Percentiles rank a stretch among this genome's conserved stretches.
Conservation (phyloP, 1,140 invertebrate species). For the Ooceraea biroi region DNA sequence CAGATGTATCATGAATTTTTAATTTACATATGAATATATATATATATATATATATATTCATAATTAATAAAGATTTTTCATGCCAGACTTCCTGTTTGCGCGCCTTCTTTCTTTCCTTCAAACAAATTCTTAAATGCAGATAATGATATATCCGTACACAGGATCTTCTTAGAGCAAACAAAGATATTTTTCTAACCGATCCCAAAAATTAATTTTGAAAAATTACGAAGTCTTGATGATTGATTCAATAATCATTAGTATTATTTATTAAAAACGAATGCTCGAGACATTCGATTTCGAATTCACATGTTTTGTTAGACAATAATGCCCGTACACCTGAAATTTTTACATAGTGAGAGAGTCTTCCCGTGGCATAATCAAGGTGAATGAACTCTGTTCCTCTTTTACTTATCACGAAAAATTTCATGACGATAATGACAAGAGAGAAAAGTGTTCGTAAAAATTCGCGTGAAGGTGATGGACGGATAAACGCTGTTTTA, state of each 20-base stretch:
- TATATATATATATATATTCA: slow-evolving; percentile 38
- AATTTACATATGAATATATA: slow-evolving; percentile 37
- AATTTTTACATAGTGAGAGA: too few relatives aligned
- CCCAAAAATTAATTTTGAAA: too few relatives aligned
- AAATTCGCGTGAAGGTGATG: slow-evolving; percentile 12
- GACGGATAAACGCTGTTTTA: neutral
- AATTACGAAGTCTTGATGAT: too few relatives aligned
- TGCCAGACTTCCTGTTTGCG: neutral
- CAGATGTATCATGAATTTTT: slow-evolving; percentile 21
- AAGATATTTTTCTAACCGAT: too few relatives aligned
- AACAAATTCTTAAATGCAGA: neutral
- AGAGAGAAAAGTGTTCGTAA: neutral
- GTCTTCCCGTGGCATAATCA: neutral
- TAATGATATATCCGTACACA: too few relatives aligned
- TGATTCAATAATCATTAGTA: too few relatives aligned
- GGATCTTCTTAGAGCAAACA: too few relatives aligned
- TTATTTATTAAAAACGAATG: too few relatives aligned
- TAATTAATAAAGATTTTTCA: slow-evolving; percentile 25
- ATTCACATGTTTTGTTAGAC: too few relatives aligned
- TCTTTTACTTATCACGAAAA: neutral
- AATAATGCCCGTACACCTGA: too few relatives aligned
- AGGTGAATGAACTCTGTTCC: neutral
- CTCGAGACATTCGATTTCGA: too few relatives aligned
- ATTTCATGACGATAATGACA: neutral
- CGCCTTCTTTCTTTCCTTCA: neutral